Evolutionary conservation across 2,113 vertebrate species (phyloP).

Genomic region (Corythaeola cristata): DNA sequence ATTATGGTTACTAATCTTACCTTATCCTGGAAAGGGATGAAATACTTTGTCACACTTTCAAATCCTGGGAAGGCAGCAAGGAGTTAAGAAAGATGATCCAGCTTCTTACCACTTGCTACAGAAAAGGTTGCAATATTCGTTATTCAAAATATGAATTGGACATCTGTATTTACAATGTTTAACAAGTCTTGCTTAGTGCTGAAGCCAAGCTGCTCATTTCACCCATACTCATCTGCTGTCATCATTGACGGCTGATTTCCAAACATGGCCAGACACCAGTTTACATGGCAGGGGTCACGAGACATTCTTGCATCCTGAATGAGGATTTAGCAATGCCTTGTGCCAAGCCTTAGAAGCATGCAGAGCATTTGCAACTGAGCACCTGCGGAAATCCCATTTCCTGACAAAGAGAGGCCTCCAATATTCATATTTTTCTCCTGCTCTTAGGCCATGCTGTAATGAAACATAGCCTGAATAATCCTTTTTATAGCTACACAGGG

Average conservation of each 20-base stretch:
- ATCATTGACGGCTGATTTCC: conserved; percentile 35
- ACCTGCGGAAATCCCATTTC: conserved; percentile 64
- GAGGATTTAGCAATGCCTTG: conserved; percentile 20
- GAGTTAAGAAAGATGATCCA: neutral
- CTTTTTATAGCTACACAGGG: neutral
- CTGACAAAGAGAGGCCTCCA: conserved; percentile 23
- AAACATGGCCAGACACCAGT: conserved; percentile 53
- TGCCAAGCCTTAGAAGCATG: conserved; percentile 39
- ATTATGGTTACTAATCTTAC: neutral
- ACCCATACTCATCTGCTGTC: conserved; percentile 17
- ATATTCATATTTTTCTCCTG: conserved; percentile 28
- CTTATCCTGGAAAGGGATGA: neutral
- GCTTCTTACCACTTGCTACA: conserved; percentile 12
- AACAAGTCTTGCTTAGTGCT: conserved; percentile 6
- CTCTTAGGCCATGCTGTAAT: neutral
- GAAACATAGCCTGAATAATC: neutral
- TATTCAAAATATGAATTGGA: neutral
- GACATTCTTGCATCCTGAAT: conserved; percentile 65
- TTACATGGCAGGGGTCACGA: conserved; percentile 27
- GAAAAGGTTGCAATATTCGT: neutral
- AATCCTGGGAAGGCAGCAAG: neutral
- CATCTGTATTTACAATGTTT: conserved; percentile 8
- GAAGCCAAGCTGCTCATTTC: conserved; percentile 51
- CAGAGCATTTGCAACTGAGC: conserved; percentile 34
- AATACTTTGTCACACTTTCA: neutral